phyloP scores from a whole-genome alignment of 64 coral and sea anemone genomes.

The Pocillopora damicornis region DNA sequence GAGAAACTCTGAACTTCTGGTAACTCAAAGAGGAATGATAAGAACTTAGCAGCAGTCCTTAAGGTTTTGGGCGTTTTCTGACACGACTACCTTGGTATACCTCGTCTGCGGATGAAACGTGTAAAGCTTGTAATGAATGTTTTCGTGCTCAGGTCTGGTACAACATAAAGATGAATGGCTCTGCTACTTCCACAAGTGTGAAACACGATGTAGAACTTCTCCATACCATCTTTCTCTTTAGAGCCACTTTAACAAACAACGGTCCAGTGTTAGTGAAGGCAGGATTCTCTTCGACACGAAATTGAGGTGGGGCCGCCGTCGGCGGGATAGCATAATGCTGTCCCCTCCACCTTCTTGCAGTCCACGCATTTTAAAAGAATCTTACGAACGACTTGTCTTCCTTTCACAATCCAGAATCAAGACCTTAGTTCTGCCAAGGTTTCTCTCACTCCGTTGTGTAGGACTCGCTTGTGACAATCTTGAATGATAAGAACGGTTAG shows the following conservation, averaged over 20 bases:
- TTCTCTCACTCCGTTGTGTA: slow-evolving; percentile 11
- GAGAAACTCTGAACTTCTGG: too few species aligned
- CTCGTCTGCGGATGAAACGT: too few species aligned
- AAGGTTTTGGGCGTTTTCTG: too few species aligned
- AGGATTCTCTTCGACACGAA: slow-evolving; percentile 22
- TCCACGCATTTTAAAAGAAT: slow-evolving; percentile 1
- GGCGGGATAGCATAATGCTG: background rate
- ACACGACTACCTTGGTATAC: too few species aligned
- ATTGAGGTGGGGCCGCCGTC: background rate
- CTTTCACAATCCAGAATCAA: slow-evolving; percentile 21
- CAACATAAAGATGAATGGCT: too few species aligned
- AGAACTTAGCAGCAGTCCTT: too few species aligned
- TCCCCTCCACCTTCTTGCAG: slow-evolving; percentile 13
- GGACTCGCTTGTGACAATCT: slow-evolving; percentile 34
- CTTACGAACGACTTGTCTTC: slow-evolving; percentile 33
- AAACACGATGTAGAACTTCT: too few species aligned
- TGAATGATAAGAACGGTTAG: slow-evolving; percentile 31
- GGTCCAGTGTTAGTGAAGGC: slow-evolving; percentile 55
- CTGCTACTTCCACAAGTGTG: too few species aligned
- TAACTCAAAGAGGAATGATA: too few species aligned
- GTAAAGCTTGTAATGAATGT: too few species aligned
- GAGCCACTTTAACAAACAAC: slow-evolving; percentile 22
- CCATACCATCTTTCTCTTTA: too few species aligned
- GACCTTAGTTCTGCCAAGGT: background rate
- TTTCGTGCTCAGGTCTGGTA: too few species aligned